Conservation (phyloP, 2,888 invertebrate species). For the Drosophila leonis region DNA sequence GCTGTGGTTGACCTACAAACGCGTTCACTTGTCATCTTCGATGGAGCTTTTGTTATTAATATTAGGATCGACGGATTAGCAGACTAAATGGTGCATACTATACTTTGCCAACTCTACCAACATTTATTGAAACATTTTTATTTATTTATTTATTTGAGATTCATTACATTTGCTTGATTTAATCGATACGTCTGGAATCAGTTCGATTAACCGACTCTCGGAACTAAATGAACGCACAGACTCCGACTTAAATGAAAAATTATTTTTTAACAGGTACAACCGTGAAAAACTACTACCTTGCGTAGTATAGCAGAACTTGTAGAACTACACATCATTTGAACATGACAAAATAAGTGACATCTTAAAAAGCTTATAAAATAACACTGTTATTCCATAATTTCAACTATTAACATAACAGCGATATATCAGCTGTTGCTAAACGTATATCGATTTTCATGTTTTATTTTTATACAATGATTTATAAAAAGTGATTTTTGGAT, state of each 20-base stretch:
- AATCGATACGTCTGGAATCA: slow-evolving; percentile 11
- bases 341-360: background rate
- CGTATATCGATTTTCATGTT: background rate
- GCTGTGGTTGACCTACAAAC: background rate
- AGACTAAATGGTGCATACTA: background rate
- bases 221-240: slow-evolving; percentile 9
- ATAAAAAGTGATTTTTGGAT: background rate
- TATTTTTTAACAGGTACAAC: background rate
- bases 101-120: background rate
- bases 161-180: background rate
- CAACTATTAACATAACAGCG: background rate
- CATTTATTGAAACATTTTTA: background rate
- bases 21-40: background rate
- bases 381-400: background rate
- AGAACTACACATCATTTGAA: background rate
- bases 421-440: background rate
- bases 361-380: background rate
- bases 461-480: background rate
- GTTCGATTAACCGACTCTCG: slow-evolving; percentile 9
- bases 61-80: background rate
- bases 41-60: background rate
- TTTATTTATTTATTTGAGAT: slow-evolving; percentile 17
- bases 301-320: background rate
- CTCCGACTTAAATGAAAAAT: background rate
- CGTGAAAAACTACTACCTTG: background rate